Evolutionary conservation across 1,140 invertebrate species (phyloP).

Genomic region (Papilio polyxenes): DNA sequence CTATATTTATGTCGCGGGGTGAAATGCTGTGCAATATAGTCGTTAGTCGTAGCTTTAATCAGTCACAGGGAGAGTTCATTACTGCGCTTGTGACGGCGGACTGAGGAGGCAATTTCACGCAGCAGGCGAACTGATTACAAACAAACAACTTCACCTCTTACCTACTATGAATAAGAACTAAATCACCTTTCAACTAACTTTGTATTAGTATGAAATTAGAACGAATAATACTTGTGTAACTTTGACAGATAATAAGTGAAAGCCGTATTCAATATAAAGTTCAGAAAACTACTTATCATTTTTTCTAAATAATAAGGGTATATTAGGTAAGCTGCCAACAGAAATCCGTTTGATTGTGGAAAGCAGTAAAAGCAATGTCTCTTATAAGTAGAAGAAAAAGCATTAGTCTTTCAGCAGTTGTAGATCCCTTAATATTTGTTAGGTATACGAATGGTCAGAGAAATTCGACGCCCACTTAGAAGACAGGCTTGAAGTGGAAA

Average conservation of each 20-base stretch:
- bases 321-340: background rate
- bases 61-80: conserved; percentile 17
- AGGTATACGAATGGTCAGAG: too few species aligned
- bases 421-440: too few species aligned
- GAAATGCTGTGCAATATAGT: background rate
- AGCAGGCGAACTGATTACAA: conserved; percentile 1
- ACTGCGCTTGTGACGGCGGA: conserved; percentile 10
- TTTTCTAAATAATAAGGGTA: background rate
- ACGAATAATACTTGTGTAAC: background rate
- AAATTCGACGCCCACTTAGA: too few species aligned
- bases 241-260: background rate
- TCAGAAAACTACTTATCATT: background rate
- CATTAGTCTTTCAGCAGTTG: too few species aligned
- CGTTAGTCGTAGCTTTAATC: conserved; percentile 14
- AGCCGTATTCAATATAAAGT: too few species aligned
- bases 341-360: background rate
- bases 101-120: conserved; percentile 4
- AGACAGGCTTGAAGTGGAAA: too few species aligned
- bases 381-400: too few species aligned
- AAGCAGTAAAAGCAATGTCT: too few species aligned
- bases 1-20: background rate
- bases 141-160: conserved; percentile 18
- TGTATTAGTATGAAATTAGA: background rate
- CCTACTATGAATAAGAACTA: conserved; percentile 12
- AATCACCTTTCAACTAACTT: conserved; percentile 17